Conservation (phyloP, 2,888 invertebrate genomes). For the Pogonocherus hispidulus region DNA sequence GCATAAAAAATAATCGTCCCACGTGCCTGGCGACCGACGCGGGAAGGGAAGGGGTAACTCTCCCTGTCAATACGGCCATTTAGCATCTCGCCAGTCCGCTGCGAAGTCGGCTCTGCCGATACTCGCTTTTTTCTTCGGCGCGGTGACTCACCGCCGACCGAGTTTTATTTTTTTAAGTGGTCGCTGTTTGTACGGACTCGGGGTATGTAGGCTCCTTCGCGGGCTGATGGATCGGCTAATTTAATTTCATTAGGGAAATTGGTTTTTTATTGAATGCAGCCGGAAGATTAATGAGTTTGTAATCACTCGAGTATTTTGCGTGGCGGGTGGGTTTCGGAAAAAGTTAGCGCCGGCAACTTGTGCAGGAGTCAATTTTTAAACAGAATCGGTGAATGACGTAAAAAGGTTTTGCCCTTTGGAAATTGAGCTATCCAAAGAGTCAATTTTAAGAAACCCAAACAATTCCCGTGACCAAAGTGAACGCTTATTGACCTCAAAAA, state of each 20-base stretch:
- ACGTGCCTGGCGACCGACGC: slow-evolving; percentile 41
- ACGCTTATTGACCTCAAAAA: too few relatives aligned
- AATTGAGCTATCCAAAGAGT: too few relatives aligned
- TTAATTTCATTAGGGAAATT: slow-evolving; percentile 61
- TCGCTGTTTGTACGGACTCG: slow-evolving; percentile 24
- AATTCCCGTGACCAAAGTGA: too few relatives aligned
- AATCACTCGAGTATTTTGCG: slow-evolving; percentile 49
- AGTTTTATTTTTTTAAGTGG: slow-evolving; percentile 18
- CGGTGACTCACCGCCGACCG: slow-evolving; percentile 17
- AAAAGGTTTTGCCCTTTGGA: too few relatives aligned
- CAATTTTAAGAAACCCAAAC: too few relatives aligned
- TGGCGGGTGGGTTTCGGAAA: too few relatives aligned
- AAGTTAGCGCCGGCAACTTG: too few relatives aligned
- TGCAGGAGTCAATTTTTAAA: too few relatives aligned
- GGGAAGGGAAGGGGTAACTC: slow-evolving; percentile 15
- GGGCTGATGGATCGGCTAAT: slow-evolving; percentile 56
- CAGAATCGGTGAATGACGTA: too few relatives aligned
- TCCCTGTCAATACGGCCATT: slow-evolving; percentile 20
- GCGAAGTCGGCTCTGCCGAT: slow-evolving; percentile 30
- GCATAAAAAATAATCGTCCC: slow-evolving; percentile 48
- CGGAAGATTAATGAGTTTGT: slow-evolving; percentile 59
- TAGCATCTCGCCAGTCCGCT: slow-evolving; percentile 10
- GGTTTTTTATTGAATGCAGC: slow-evolving; percentile 50
- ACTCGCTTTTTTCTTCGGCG: slow-evolving; percentile 31
- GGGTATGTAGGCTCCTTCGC: slow-evolving; percentile 42